These are phyloP conservation scores for Leptatherina wallacei DNA, from an alignment of 2,797 vertebrate genomes.

Conservation along the genomic window DNA sequence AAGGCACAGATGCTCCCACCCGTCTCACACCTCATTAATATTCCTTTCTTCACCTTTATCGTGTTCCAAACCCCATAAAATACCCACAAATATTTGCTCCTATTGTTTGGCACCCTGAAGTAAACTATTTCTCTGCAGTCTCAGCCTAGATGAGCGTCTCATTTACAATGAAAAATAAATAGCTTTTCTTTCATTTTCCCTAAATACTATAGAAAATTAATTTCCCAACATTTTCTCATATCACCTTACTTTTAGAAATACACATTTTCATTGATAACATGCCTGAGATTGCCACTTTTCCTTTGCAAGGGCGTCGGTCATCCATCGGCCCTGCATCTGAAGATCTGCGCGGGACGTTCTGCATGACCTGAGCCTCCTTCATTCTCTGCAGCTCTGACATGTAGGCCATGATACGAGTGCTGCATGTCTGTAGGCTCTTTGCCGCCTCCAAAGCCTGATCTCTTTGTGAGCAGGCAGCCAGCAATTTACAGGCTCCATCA, in stretches of 20 bases:
- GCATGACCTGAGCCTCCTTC: slow-evolving; percentile 93
- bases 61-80: slow-evolving; percentile 18
- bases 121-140: slow-evolving; percentile 30
- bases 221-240: background rate
- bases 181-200: too few relatives aligned
- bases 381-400: slow-evolving; percentile 94
- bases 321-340: slow-evolving; percentile 85
- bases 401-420: slow-evolving; percentile 91
- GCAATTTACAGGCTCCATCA: slow-evolving; percentile 91
- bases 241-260: background rate
- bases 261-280: slow-evolving; percentile 17
- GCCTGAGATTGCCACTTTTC: slow-evolving; percentile 93
- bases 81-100: background rate
- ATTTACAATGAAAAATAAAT: slow-evolving; percentile 5
- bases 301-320: slow-evolving; percentile 89
- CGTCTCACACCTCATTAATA: slow-evolving; percentile 22
- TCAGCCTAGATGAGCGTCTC: background rate
- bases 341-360: slow-evolving; percentile 86
- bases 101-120: slow-evolving; percentile 7
- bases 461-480: slow-evolving; percentile 91
- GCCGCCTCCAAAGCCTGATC: slow-evolving; percentile 92
- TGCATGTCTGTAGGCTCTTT: slow-evolving; percentile 92
- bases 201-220: background rate
- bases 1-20: slow-evolving; percentile 8
- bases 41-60: slow-evolving; percentile 21